Conservation (phyloP, 2,888 invertebrate species). For the Pseudococcus jackbeardsleyi region DNA sequence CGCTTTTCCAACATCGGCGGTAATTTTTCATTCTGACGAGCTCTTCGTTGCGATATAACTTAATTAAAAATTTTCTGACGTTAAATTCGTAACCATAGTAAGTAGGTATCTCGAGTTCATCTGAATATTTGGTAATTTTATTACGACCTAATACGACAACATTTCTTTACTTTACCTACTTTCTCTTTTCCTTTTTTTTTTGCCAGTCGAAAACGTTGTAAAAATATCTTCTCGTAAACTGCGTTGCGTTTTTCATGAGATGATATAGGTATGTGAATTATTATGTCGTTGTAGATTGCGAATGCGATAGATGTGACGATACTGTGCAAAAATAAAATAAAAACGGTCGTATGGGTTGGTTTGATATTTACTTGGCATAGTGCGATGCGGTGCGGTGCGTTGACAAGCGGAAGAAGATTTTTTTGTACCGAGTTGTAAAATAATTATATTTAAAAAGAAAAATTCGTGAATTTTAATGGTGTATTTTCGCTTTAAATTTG, state of each 20-base stretch:
- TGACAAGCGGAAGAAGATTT: neutral
- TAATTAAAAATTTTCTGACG: conserved; percentile 25
- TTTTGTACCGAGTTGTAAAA: neutral
- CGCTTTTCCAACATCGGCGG: neutral
- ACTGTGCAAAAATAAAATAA: no score
- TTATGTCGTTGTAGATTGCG: neutral
- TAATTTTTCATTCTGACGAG: conserved; percentile 23
- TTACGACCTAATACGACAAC: neutral
- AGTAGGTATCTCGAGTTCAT: neutral
- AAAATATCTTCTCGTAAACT: neutral
- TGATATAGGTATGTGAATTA: no score
- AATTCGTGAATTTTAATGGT: neutral
- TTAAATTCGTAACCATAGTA: neutral
- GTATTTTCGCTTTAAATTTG: neutral
- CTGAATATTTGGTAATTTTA: conserved; percentile 19
- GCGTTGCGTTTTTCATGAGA: neutral
- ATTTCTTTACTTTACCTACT: neutral
- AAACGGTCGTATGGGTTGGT: no score
- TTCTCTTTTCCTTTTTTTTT: no score
- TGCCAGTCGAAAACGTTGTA: neutral
- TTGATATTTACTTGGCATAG: no score
- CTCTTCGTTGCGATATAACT: conserved; percentile 1
- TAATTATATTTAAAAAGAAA: neutral
- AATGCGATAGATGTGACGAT: neutral
- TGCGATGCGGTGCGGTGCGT: no score